Conservation (phyloP, 2,113 vertebrate genomes). For the Lepus timidus region DNA sequence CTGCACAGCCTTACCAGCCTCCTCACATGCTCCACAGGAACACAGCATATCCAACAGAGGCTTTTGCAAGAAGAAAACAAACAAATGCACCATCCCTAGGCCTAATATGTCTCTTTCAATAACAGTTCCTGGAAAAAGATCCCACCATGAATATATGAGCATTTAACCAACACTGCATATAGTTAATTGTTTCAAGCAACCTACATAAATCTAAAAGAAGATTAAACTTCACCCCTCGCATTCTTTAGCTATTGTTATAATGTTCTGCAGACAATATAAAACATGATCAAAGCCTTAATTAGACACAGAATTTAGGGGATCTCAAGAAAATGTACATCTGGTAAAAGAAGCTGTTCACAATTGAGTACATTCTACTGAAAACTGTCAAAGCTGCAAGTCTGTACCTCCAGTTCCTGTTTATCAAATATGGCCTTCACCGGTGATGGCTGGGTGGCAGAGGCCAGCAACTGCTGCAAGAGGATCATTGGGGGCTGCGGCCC, state of each 20-base stretch:
- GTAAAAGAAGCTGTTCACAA: not conserved
- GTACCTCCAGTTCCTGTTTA: conserved; percentile 97
- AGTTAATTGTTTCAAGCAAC: not conserved
- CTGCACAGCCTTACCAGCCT: fast-evolving
- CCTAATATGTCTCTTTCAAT: not conserved
- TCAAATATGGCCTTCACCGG: conserved; percentile 99
- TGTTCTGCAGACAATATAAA: not conserved
- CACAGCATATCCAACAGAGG: too few relatives aligned
- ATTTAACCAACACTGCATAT: not conserved
- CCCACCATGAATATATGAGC: not conserved
- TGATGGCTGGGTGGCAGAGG: conserved; percentile 97
- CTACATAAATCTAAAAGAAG: not conserved
- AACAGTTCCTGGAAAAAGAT: not conserved
- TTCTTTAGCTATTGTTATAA: not conserved
- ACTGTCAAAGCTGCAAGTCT: not conserved
- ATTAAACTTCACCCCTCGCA: not conserved
- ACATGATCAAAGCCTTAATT: not conserved
- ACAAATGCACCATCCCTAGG: not conserved
- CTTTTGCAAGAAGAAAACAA: not conserved
- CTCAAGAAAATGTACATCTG: not conserved
- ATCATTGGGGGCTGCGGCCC: conserved; percentile 97
- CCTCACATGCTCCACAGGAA: not conserved
- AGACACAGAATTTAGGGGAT: not conserved
- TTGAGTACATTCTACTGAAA: not conserved
- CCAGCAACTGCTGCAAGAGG: conserved; percentile 96